phyloP scores from a whole-genome alignment of 2,888 invertebrate species.

The Nasonovia ribisnigri region DNA sequence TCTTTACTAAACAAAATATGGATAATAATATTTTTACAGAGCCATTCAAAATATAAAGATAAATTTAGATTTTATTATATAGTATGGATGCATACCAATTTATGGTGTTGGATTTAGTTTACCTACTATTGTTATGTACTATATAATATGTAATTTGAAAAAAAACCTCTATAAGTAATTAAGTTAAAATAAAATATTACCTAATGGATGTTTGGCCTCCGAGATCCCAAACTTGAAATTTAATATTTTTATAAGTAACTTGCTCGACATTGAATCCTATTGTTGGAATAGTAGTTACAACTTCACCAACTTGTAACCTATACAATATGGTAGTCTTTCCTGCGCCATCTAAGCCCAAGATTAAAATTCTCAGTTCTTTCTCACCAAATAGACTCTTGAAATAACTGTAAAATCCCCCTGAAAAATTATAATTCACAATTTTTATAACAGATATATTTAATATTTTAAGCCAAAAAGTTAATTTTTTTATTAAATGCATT shows the following conservation, averaged over 20 bases:
- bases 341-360: slow-evolving; percentile 97
- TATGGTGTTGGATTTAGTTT: not conserved
- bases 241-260: slow-evolving; percentile 98
- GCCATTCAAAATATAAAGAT: not conserved
- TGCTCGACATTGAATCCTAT: slow-evolving; percentile 99
- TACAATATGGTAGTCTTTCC: slow-evolving; percentile 97
- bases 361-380: slow-evolving; percentile 97
- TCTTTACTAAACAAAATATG: not conserved
- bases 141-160: not conserved
- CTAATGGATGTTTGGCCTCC: slow-evolving; percentile 99
- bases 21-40: not conserved
- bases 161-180: not conserved
- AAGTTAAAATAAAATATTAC: slow-evolving; percentile 72
- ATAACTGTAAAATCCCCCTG: slow-evolving; percentile 96
- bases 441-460: not conserved
- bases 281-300: slow-evolving; percentile 97
- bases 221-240: slow-evolving; percentile 99
- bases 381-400: slow-evolving; percentile 95
- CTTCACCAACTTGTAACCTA: slow-evolving; percentile 96
- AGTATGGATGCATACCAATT: not conserved
- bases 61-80: not conserved
- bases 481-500: not conserved
- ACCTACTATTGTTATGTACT: not conserved
- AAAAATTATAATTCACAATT: not conserved
- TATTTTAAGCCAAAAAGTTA: not conserved